These are phyloP conservation scores for Perdita meconis DNA, from an alignment of 2,888 invertebrate genomes.

Conservation along the genomic window DNA sequence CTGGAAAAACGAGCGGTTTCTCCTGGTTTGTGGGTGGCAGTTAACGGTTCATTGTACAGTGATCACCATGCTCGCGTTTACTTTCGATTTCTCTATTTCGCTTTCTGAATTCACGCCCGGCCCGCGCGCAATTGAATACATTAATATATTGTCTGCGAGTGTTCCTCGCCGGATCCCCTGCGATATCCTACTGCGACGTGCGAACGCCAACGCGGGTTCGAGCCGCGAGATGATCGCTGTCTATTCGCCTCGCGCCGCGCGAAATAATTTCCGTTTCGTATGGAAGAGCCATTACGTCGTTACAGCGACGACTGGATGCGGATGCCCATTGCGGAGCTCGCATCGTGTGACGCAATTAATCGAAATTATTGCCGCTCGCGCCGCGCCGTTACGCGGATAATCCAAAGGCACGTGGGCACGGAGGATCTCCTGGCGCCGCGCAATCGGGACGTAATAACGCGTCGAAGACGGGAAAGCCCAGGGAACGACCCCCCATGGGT, in stretches of 20 bases:
- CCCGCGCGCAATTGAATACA: neutral
- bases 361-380: neutral
- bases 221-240: too few species aligned
- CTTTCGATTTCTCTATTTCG: conserved; percentile 32
- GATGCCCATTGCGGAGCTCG: neutral
- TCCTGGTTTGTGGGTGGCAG: neutral
- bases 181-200: neutral
- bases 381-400: neutral
- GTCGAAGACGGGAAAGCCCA: neutral
- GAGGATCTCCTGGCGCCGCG: neutral
- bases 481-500: neutral
- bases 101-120: neutral
- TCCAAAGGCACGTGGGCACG: neutral
- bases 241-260: neutral
- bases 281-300: neutral
- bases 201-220: neutral
- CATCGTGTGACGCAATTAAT: neutral
- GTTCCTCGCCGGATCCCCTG: neutral
- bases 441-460: neutral
- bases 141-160: neutral
- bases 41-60: conserved; percentile 27
- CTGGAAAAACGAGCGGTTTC: conserved; percentile 24
- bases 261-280: conserved; percentile 19
- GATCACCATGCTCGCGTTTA: neutral
- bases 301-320: neutral